Percentiles rank a stretch among this genome's conserved stretches.
These are phyloP conservation scores for Conomelus anceps DNA, from an alignment of 2,888 invertebrate species.

Conservation along the genomic window DNA sequence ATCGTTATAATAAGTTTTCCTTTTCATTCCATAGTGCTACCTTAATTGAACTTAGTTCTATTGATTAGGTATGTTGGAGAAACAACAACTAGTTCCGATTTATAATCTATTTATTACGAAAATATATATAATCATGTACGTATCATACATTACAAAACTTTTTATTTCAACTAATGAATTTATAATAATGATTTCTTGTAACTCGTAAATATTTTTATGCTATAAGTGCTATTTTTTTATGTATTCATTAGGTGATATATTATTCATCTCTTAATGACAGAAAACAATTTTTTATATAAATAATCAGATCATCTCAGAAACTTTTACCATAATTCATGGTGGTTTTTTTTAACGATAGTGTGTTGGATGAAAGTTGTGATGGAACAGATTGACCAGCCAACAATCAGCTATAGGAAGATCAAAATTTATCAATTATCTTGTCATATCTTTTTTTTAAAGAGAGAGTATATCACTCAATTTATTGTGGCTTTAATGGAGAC, in stretches of 20 bases:
- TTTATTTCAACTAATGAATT: background rate
- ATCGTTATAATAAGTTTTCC: too few relatives aligned
- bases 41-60: background rate
- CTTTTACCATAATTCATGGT: background rate
- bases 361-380: too few relatives aligned
- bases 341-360: background rate
- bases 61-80: background rate
- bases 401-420: too few relatives aligned
- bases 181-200: background rate
- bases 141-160: constrained; percentile 26
- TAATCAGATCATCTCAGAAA: background rate
- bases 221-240: background rate
- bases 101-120: constrained; percentile 28
- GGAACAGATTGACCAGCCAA: too few relatives aligned
- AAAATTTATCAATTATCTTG: too few relatives aligned
- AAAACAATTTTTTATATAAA: background rate
- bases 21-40: too few relatives aligned
- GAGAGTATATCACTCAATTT: too few relatives aligned
- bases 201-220: background rate
- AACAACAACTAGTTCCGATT: constrained; percentile 4
- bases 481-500: too few relatives aligned
- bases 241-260: background rate
- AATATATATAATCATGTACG: constrained; percentile 20
- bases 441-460: too few relatives aligned
- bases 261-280: background rate